A percentile compares a stretch with the other conserved stretches of the same genome.
Conservation (phyloP, 2,888 invertebrate species). For the Polymixis flavicincta region DNA sequence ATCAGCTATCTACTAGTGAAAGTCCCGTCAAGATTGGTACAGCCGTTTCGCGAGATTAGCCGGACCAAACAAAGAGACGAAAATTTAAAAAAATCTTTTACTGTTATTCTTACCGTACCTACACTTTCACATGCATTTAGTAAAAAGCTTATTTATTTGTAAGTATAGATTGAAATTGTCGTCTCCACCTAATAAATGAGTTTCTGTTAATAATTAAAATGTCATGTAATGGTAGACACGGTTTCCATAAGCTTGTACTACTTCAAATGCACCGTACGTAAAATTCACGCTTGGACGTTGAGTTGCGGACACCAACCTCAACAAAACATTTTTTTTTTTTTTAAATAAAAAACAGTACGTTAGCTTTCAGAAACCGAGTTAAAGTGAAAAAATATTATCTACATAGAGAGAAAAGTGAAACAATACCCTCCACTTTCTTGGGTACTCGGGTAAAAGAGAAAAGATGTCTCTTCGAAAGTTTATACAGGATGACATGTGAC, state of each 20-base stretch:
- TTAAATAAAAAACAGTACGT: no score
- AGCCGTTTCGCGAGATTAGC: no score
- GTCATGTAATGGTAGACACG: not conserved
- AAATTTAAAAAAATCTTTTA: no score
- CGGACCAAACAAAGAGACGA: no score
- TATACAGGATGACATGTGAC: not conserved
- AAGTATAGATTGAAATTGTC: not conserved
- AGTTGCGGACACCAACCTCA: not conserved
- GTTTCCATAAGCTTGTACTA: constrained; percentile 6
- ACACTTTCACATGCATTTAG: no score
- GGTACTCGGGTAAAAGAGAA: not conserved
- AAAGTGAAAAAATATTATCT: not conserved
- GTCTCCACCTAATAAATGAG: no score
- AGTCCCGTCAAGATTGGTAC: no score
- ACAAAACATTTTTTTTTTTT: not conserved
- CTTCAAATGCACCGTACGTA: not conserved
- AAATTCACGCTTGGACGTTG: not conserved
- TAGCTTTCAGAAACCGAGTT: constrained; percentile 1
- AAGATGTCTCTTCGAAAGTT: not conserved
- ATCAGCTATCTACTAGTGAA: no score
- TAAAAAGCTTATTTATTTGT: no score
- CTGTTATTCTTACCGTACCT: no score
- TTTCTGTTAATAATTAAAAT: constrained; percentile 5
- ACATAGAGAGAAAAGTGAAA: not conserved
- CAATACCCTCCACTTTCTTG: no score